phyloP scores from a whole-genome alignment of 1,140 invertebrate genomes.

The Musca domestica region DNA sequence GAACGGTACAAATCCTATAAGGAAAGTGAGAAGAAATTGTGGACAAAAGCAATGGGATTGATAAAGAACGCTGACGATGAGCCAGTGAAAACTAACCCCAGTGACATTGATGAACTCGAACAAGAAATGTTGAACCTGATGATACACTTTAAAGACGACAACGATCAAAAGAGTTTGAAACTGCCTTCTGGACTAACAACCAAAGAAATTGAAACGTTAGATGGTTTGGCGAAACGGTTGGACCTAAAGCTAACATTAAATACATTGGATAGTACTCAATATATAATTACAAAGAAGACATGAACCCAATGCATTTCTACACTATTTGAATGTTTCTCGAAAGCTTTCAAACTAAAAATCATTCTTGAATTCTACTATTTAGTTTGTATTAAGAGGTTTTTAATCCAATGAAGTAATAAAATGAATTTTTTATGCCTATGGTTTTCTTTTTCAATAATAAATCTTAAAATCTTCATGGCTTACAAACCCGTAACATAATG shows the following conservation, averaged over 20 bases:
- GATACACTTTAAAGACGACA: conserved; percentile 18
- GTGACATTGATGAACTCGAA: neutral
- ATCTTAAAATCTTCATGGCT: too few relatives aligned
- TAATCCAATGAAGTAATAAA: too few relatives aligned
- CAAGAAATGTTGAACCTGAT: conserved; percentile 25
- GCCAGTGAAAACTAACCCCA: neutral
- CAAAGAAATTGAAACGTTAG: conserved; percentile 22
- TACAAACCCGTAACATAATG: too few relatives aligned
- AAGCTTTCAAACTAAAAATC: too few relatives aligned
- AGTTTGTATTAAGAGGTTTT: too few relatives aligned
- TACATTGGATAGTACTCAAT: conserved; percentile 24
- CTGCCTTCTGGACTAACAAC: conserved; percentile 25
- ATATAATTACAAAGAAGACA: conserved; percentile 13
- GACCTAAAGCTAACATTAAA: conserved; percentile 22
- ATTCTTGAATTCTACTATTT: too few relatives aligned
- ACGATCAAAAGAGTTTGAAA: conserved; percentile 19
- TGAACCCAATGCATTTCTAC: too few relatives aligned
- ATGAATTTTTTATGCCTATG: too few relatives aligned
- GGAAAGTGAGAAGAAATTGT: conserved; percentile 25
- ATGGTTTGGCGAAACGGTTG: conserved; percentile 22
- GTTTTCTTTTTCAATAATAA: too few relatives aligned
- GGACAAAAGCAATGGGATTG: conserved; percentile 29
- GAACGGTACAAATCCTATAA: conserved; percentile 23
- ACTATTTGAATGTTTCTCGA: too few relatives aligned
- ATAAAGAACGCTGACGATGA: neutral